Evolutionary conservation across 2,113 vertebrate genomes (phyloP), one percentile per base, ranked within the genome.

Genomic region (Lepisosteus osseus): DNA sequence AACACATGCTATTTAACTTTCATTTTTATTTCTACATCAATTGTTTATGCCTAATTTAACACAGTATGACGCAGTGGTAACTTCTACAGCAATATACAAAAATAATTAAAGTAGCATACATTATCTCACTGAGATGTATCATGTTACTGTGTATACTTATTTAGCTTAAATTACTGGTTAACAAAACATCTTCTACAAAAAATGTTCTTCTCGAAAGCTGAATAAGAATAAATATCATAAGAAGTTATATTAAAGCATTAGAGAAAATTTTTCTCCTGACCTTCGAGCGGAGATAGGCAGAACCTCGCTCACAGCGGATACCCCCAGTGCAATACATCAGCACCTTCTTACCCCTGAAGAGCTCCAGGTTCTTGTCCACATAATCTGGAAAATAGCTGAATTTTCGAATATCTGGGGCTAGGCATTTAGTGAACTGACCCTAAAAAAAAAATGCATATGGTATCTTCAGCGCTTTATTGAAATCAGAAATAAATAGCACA

Each of bases 331-430:
- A 99, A 82, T 99, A 99, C 97, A 99, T 99, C 54, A 99, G 86
- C 2, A 99, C 94, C 62, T 89, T 93, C 82, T 98, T 98, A 78
- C 93, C 89, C 80, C 88, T 81, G 84, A 99, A 99, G 56, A 99
- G 87, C 7, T 95, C 93, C 3, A 99, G 75, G 77, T 99, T 99
- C 85, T 93, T 89, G 85, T 99, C 96, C 5, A 99, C 51, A 0
- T 98, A 99, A 80, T 92, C 93, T 2, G 97, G 97, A 79, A 99
- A 99, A 81, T 99, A 99, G 89, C 97, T 99, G 91, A 99, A 99
- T 78, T 99, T 99, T 56, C 97, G 93, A 84, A 99, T 99, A 86
- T 99, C 87, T 14, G 97, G 97, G 42, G 97, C 97, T 83, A 99
- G 78, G 79, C 94, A 97, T 7, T 87, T 91, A 84, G 86, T 92